Evolutionary conservation across 1,140 invertebrate species (phyloP), one percentile per base, ranked within the genome.

Genomic region (Vollenhovia emeryi): DNA sequence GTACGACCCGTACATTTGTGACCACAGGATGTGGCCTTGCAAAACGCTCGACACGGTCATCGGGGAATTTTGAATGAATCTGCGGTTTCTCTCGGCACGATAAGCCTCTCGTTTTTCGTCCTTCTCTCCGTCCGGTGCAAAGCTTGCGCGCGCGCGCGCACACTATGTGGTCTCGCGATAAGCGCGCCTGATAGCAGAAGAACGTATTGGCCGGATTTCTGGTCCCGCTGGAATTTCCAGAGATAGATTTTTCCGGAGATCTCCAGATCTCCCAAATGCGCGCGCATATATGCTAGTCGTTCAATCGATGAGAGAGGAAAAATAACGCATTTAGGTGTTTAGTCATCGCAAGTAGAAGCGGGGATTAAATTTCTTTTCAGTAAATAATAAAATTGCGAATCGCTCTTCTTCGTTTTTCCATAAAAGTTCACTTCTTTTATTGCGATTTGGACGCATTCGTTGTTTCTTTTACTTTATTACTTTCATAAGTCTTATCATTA

Each of bases 201-300:
- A 87, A 87, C 80, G 50, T 73, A 52, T 66, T 84, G 76, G 64
- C 50, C 86, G 86, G 76, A 87, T 82, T 82, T 87, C 76, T 86
- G 50, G 85, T 75, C 60, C 68, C 68, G 50, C 59, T 87, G 86
- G 78, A 87, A 87, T 74, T 83, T 74, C 60, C 78, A 33, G 45
- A 82, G 64, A 80, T 71, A 80, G 78, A 82, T 73, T 59, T 83
- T 64, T 52, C 66, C 66, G 21, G 15, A n/a, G n/a, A 36, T 48
- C 27, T 33, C 6, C 33, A 30, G 69, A 83, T 75, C 24, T 36
- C 6, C 30, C 33, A 27, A 57, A 48, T 8, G 50, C 85, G 59
- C 40, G 62, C n/a, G 27, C 36, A 33, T 73, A 45, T 59, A 57
- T 2, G 24, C 57, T 69, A 52, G 62, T 68, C 43, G 48, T 40